Percentiles rank a stretch among this genome's conserved stretches.
Evolutionary conservation across 2,797 vertebrate species (phyloP).

Genomic region (Etheostoma perlongum): DNA sequence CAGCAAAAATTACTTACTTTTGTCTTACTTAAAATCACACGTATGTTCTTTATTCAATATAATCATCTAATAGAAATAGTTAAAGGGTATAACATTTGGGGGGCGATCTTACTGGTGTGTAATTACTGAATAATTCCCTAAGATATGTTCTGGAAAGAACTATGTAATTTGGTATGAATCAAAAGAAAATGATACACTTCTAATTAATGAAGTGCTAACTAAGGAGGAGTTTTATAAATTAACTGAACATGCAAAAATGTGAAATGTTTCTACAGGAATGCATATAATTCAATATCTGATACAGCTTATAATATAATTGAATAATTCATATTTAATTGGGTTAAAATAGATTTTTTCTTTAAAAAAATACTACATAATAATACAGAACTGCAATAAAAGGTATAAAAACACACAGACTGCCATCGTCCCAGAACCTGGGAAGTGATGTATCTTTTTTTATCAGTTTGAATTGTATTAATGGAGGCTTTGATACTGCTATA

Average conservation of each 20-base stretch:
- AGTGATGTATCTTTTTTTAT: slow-evolving; percentile 36
- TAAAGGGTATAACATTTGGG: too few relatives aligned
- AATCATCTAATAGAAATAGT: too few relatives aligned
- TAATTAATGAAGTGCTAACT: background rate
- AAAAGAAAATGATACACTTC: background rate
- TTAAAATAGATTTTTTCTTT: background rate
- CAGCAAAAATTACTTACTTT: too few relatives aligned
- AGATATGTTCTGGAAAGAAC: background rate
- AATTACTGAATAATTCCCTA: background rate
- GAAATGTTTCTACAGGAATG: background rate
- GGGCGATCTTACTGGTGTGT: background rate
- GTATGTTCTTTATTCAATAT: too few relatives aligned
- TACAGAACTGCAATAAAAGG: background rate
- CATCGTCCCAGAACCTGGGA: background rate
- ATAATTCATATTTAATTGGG: background rate
- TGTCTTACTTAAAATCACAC: too few relatives aligned
- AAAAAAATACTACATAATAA: background rate
- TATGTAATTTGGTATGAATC: background rate
- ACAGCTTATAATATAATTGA: background rate
- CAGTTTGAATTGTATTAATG: slow-evolving; percentile 41
- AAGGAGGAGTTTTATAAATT: background rate
- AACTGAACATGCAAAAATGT: background rate
- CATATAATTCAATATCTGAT: background rate
- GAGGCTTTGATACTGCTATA: slow-evolving; percentile 44
- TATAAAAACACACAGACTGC: background rate